phyloP scores from a whole-genome alignment of 2,113 vertebrate species.

The Hemiscyllium ocellatum region DNA sequence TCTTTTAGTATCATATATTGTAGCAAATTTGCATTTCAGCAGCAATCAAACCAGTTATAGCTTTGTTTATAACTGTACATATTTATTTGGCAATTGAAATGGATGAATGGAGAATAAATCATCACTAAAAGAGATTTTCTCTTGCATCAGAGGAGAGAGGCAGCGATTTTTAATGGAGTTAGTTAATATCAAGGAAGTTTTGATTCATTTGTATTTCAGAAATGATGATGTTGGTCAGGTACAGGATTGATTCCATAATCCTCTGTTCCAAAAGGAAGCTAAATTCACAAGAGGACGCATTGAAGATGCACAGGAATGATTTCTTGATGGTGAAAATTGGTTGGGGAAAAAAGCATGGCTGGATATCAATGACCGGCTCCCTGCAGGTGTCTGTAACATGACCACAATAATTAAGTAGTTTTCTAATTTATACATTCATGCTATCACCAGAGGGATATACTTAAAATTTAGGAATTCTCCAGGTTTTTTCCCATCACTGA shows the following conservation, averaged over 20 bases:
- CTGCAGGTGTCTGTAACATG: not conserved
- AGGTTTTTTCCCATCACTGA: not conserved
- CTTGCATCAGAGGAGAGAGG: not conserved
- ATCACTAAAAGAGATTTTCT: not conserved
- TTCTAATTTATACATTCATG: not conserved
- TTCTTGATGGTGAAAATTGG: not conserved
- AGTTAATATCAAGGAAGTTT: not conserved
- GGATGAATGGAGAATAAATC: not conserved
- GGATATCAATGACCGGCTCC: not conserved
- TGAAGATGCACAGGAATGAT: not conserved
- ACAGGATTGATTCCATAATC: not conserved
- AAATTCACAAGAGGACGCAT: not conserved
- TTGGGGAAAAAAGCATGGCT: not conserved
- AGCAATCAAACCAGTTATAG: not conserved
- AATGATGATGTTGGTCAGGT: not conserved
- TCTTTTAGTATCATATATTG: not conserved
- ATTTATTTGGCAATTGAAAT: not conserved
- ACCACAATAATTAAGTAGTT: not conserved
- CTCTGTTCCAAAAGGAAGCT: not conserved
- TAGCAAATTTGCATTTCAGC: not conserved
- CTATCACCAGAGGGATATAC: not conserved
- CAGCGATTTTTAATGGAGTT: not conserved
- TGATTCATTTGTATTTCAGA: not conserved
- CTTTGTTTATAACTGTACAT: constrained; percentile 16
- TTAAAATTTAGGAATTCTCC: not conserved